Percentiles rank a stretch among this genome's conserved stretches.
These are phyloP conservation scores for Pseudocheirus occidentalis DNA, from an alignment of 2,797 vertebrate genomes.

Conservation along the genomic window DNA sequence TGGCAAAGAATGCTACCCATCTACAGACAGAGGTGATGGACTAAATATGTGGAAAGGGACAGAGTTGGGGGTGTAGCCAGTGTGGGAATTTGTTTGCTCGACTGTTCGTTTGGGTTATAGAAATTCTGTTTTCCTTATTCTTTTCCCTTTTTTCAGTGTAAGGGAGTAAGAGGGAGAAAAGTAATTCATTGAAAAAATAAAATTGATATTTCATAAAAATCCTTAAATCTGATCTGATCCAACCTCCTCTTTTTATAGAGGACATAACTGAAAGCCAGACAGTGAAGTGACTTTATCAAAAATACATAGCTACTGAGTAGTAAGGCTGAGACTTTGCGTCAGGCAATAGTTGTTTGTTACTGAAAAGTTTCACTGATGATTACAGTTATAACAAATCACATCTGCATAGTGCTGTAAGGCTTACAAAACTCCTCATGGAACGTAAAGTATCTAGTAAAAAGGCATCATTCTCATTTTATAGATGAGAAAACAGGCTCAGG, in stretches of 20 bases:
- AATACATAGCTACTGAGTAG: neutral
- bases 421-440: neutral
- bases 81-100: neutral
- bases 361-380: neutral
- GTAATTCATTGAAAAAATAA: neutral
- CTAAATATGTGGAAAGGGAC: neutral
- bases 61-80: neutral
- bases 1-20: neutral
- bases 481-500: neutral
- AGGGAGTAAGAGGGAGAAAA: neutral
- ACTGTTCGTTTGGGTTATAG: neutral
- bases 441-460: neutral
- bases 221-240: neutral
- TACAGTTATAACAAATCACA: neutral
- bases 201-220: neutral
- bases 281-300: neutral
- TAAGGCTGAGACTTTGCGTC: neutral
- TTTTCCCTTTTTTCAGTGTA: neutral
- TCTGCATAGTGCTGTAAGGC: neutral
- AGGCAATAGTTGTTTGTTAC: neutral
- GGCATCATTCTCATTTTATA: no score
- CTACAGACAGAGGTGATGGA: neutral
- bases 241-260: neutral
- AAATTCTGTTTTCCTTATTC: neutral
- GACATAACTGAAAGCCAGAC: neutral